Evolutionary conservation across 1,140 invertebrate genomes (phyloP), one percentile per base, ranked within the genome.

Genomic region (Orussus abietinus): DNA sequence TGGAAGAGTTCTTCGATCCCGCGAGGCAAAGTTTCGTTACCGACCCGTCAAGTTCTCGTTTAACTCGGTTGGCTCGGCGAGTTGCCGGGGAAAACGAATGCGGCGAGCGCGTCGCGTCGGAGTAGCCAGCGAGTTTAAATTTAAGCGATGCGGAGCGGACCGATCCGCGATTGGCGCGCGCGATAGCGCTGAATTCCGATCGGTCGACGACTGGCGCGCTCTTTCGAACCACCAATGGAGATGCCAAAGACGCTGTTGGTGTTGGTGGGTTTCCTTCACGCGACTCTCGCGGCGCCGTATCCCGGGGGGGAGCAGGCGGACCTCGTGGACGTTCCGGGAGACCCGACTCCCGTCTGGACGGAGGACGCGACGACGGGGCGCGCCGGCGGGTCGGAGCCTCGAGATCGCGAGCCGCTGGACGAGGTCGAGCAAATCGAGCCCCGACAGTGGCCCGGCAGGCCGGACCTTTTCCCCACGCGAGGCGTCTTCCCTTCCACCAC

Each of bases 371-470:
- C 13, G 44, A 53, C 34, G 25, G 38, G 21, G 15, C 28, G 1
- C 46, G 43, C 1, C 3, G 7, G 9, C 12, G 12, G 15, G 5
- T 7, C 7, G 3, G 12, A 18, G 5, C 4, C 11, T 10, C 3
- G 34, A 36, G 42, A 49, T 21, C 51, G 36, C 5, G 53, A 57
- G 37, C 55, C 58, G 4, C 47, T 55, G n/a, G 62, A 65, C 17
- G 59, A 67, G 12, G 61, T 64, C 6, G 61, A 65, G 37, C 53
- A 40, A 6, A 64, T 64, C 33, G 58, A 64, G 11, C 62, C 61
- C 1, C 45, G 47, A 21, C 54, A 64, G 5, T 63, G 60, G 58
- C 40, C 55, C 3, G 38, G 47, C 14, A 45, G 40, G 32, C 51
- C 50, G 13, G 49, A 62, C 31, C 31, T 49, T 37, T 37, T 56